Conservation (phyloP, 1,140 invertebrate species). For the Nomia melanderi region DNA sequence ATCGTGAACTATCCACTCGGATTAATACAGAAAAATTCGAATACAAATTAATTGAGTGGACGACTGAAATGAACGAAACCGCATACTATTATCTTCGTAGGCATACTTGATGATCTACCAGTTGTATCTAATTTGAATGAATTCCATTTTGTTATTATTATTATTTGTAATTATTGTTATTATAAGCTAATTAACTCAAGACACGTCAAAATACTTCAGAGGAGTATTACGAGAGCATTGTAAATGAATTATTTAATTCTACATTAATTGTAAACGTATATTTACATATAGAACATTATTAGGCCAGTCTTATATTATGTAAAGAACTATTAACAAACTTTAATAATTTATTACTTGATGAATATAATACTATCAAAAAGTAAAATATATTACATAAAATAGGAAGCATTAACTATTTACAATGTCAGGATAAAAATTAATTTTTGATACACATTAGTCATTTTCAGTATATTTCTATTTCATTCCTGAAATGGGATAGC, state of each 20-base stretch:
- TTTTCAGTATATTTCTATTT: conserved; percentile 4
- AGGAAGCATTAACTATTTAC: not conserved
- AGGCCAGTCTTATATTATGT: conserved; percentile 1
- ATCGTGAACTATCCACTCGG: conserved; percentile 36
- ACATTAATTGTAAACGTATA: conserved; percentile 1
- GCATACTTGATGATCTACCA: conserved; percentile 14
- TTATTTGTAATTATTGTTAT: conserved; percentile 31
- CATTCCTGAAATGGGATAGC: not conserved
- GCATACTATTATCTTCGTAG: conserved; percentile 28
- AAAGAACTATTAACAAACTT: not conserved
- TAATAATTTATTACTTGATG: not conserved
- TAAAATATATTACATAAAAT: not conserved
- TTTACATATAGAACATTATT: not conserved
- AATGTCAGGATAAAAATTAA: not conserved
- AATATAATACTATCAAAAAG: not conserved
- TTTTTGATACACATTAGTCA: not conserved
- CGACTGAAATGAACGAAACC: conserved; percentile 54
- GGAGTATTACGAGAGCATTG: conserved; percentile 24
- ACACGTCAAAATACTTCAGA: conserved; percentile 13
- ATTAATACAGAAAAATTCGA: not conserved
- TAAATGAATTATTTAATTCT: not conserved
- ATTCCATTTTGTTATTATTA: conserved; percentile 34
- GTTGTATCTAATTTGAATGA: conserved; percentile 27
- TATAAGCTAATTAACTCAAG: conserved; percentile 2
- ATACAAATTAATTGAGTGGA: conserved; percentile 34